Evolutionary conservation across 2,797 vertebrate species (phyloP).

Genomic region (Phrynocephalus guinanensis): DNA sequence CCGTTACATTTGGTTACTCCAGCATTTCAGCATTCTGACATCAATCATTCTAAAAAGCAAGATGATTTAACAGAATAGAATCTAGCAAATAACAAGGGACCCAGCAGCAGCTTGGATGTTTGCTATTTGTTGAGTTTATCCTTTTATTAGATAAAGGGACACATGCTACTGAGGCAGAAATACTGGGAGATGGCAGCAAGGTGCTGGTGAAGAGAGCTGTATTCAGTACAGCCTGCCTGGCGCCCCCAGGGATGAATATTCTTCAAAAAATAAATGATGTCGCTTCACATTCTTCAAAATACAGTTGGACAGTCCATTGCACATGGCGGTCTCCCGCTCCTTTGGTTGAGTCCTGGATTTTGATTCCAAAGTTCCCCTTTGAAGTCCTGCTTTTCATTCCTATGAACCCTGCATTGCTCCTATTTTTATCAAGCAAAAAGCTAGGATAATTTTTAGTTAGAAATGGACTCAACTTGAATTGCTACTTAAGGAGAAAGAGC

Average conservation of each 20-base stretch:
- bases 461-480: background rate
- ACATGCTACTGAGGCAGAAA: background rate
- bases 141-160: background rate
- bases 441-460: background rate
- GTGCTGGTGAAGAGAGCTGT: background rate
- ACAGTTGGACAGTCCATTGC: background rate
- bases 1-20: background rate
- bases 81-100: background rate
- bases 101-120: background rate
- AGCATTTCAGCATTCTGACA: background rate
- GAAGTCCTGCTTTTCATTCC: background rate
- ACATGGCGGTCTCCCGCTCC: background rate
- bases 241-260: background rate
- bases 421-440: background rate
- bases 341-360: background rate
- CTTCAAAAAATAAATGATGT: no score
- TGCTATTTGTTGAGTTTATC: background rate
- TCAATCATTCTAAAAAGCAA: background rate
- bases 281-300: background rate
- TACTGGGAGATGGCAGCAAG: background rate
- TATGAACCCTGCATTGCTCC: background rate
- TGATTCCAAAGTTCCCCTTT: background rate
- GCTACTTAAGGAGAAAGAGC: background rate
- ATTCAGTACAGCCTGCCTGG: background rate
- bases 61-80: background rate